Evolutionary conservation across 2,113 vertebrate genomes (phyloP).

Genomic region (Otolemur garnettii): DNA sequence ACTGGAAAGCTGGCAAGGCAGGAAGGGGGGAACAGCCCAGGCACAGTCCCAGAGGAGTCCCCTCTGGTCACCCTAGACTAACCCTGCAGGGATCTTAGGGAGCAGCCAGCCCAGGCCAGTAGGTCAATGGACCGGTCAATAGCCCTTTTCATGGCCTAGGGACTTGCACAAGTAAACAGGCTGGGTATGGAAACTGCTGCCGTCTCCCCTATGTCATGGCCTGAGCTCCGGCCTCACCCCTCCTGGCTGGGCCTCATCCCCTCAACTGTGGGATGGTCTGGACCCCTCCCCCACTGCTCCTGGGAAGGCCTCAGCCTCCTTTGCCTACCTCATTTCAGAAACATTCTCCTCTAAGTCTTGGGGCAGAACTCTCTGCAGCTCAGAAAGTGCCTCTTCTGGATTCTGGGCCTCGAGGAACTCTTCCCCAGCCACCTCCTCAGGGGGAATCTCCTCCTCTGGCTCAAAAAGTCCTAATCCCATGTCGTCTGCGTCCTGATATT

Average conservation of each 20-base stretch:
- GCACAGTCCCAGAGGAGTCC: no score
- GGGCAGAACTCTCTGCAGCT: background rate
- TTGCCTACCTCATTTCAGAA: constrained; percentile 62
- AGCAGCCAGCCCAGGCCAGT: background rate
- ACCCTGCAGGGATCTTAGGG: rapidly evolving
- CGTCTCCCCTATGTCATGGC: background rate
- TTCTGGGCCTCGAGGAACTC: rapidly evolving
- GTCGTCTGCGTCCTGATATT: rapidly evolving
- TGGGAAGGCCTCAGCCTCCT: rapidly evolving
- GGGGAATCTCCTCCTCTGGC: background rate
- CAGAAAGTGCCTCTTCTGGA: rapidly evolving
- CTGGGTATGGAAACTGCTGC: background rate
- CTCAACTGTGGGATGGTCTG: background rate
- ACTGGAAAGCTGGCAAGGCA: background rate
- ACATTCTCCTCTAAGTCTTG: background rate
- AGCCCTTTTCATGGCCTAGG: background rate
- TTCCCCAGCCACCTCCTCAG: background rate
- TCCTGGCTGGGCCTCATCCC: background rate
- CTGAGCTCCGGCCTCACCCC: no score
- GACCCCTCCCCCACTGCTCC: no score
- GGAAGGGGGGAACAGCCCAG: no score
- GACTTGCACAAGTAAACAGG: background rate
- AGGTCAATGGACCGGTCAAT: background rate
- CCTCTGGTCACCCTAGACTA: no score
- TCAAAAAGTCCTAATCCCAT: rapidly evolving